phyloP scores from a whole-genome alignment of 2,797 vertebrate genomes.

The Acanthiza pusilla region DNA sequence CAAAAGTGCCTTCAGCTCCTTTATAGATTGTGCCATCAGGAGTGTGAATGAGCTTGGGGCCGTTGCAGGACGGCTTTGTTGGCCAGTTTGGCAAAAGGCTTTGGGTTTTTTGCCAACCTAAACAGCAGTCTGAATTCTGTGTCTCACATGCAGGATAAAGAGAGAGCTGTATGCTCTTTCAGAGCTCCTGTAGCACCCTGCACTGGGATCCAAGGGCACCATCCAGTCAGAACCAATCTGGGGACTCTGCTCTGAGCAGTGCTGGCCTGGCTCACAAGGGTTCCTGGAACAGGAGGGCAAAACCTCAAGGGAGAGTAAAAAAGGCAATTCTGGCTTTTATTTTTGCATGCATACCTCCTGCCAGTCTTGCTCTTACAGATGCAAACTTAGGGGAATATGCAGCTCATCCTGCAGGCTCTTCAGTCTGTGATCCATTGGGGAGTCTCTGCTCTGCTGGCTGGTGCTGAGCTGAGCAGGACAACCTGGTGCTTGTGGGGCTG shows the following conservation, averaged over 20 bases:
- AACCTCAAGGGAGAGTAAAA: neutral
- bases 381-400: fast-evolving
- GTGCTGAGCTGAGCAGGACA: neutral
- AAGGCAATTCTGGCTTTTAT: neutral
- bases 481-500: neutral
- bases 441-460: neutral
- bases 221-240: neutral
- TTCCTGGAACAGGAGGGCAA: neutral
- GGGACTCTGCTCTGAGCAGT: neutral
- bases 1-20: slow-evolving; percentile 24
- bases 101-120: slow-evolving; percentile 5
- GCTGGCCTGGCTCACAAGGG: neutral
- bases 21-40: slow-evolving; percentile 1
- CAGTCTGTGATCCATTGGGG: neutral
- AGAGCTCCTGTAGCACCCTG: neutral
- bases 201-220: neutral
- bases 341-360: neutral
- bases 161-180: neutral
- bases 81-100: slow-evolving; percentile 25
- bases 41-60: slow-evolving; percentile 6
- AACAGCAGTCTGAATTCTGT: slow-evolving; percentile 33
- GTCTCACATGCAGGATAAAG: slow-evolving; percentile 29
- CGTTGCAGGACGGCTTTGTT: neutral
- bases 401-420: neutral
- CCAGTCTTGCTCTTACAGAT: neutral